phyloP scores from a whole-genome alignment of 2,888 invertebrate species.

The Phortica magna region DNA sequence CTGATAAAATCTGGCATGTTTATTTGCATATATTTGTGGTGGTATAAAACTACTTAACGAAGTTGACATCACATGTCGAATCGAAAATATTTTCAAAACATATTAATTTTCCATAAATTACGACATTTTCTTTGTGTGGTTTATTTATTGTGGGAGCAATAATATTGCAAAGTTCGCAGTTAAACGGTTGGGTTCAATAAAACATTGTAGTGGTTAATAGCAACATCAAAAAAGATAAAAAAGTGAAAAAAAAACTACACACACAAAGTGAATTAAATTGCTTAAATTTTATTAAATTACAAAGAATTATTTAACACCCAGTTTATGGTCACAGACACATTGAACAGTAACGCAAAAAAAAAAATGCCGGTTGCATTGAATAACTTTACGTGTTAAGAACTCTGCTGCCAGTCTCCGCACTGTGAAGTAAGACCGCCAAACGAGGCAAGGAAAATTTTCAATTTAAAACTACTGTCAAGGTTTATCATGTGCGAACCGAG shows the following conservation, averaged over 20 bases:
- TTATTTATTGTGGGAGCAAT: background rate
- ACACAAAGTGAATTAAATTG: constrained; percentile 66
- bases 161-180: constrained; percentile 6
- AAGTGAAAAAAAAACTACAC: background rate
- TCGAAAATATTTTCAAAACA: no score
- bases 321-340: constrained; percentile 43
- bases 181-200: constrained; percentile 55
- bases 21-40: no score
- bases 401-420: background rate
- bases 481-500: constrained; percentile 34
- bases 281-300: constrained; percentile 69
- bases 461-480: constrained; percentile 50
- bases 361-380: constrained; percentile 40
- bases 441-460: constrained; percentile 37
- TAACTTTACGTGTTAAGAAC: constrained; percentile 53
- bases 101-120: no score
- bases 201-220: constrained; percentile 41
- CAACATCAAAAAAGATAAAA: background rate
- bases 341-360: constrained; percentile 6
- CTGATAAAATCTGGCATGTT: no score
- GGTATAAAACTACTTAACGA: no score
- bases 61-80: no score
- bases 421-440: background rate
- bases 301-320: constrained; percentile 69
- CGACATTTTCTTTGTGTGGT: no score